Conservation (phyloP, 2,797 vertebrate genomes). For the Ptychobarbus kaznakovi region DNA sequence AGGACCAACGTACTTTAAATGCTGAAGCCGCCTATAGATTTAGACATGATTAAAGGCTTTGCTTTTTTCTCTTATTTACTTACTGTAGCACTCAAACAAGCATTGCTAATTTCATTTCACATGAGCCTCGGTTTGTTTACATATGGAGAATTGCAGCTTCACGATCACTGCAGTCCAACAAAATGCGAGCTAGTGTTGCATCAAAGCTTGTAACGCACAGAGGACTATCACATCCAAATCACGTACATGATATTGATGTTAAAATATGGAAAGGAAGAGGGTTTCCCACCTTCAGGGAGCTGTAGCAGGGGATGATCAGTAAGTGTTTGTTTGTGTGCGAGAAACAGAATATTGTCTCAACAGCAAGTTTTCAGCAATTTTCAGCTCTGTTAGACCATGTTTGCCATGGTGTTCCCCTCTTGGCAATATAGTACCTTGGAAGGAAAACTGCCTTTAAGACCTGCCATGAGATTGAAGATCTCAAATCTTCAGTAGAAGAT, state of each 20-base stretch:
- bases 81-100: neutral
- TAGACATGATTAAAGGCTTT: constrained; percentile 19
- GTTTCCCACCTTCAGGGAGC: constrained; percentile 15
- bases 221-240: neutral
- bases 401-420: constrained; percentile 28
- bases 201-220: neutral
- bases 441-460: constrained; percentile 2
- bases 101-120: constrained; percentile 10
- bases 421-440: constrained; percentile 9
- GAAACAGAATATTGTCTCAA: constrained; percentile 7
- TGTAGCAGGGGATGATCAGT: constrained; percentile 17
- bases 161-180: neutral
- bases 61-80: constrained; percentile 23
- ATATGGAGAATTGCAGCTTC: neutral
- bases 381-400: constrained; percentile 36
- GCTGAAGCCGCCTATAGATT: neutral
- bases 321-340: constrained; percentile 28
- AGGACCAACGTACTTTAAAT: constrained; percentile 13
- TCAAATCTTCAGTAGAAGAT: neutral
- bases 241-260: neutral
- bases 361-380: constrained; percentile 22
- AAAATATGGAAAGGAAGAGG: constrained; percentile 7
- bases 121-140: neutral
- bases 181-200: neutral
- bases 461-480: neutral